Evolutionary conservation across 2,888 invertebrate genomes (phyloP), one percentile per base, ranked within the genome.

Genomic region (Apotomis turbidana): DNA sequence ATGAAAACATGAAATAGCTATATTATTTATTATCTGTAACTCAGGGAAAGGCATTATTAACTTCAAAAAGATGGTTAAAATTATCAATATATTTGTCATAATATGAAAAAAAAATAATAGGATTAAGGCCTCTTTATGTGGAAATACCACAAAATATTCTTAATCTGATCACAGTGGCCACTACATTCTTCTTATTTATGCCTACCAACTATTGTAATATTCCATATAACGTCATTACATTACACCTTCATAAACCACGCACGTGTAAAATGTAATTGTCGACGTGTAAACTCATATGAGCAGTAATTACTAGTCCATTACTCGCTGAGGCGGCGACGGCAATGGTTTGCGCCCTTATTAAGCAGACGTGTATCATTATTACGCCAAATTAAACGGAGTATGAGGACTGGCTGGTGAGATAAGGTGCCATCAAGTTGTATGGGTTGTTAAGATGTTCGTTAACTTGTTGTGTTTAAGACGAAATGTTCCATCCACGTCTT

Each of bases 311-410:
- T 4, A 13, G 58, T 68, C 59, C 68, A 68, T 68, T 68, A 58
- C 68, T n/a, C 49, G 68, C 57, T 59, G 49, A 8, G 68, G 49
- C 10, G 59, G 67, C 67, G 58, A 8, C 67, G 38, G 51, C 15
- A 49, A 68, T 68, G 38, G 38, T 51, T 10, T 36, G 15, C 54
- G 55, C 61, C 6, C 55, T 62, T 55, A 44, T 63, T 52, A 59
- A 70, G 70, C 52, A 59, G 58, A 41, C 63, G 36, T 51, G 70
- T 64, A 27, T 41, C n/a, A 51, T 54, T 64, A 70, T 59, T 63
- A 62, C 54, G 9, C 5, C 13, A 63, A 54, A 63, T 54, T 64
- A 64, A 54, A 41, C 54, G 44, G 44, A 13, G 13, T 15, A n/a
- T 8, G 54, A 55, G 15, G 4, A 27, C 54, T 44, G 64, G 54